Evolutionary conservation across 1,140 invertebrate species (phyloP), one percentile per base, ranked within the genome.

Genomic region (Acromyrmex echinatior): DNA sequence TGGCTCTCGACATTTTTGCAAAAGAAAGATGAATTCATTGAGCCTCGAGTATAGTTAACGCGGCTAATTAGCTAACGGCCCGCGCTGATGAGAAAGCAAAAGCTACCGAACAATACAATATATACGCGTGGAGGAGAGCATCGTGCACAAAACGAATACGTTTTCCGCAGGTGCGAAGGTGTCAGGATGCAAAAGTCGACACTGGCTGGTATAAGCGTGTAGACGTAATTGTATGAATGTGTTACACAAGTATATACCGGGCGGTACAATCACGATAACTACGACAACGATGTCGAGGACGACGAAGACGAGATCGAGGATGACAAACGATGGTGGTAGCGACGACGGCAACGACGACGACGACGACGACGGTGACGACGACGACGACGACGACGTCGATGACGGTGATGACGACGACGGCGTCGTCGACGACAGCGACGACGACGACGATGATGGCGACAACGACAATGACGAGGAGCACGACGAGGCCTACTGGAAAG

Each of bases 401-500:
- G 73, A 63, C 21, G 65, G 45, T 2, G 66, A 49, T 2, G 35
- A 53, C 28, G 63, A 74, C 3, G 28, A 2, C 28, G 31, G 0
- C 35, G 35, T 0, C 35, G 63, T 49, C 6, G 68, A 18, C 5
- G n/a, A 66, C 12, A 4, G 63, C 35, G 60, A 18, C n/a, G 28
- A 74, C 12, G 12, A 16, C 6, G 39, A 78, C 39, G 73, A 63
- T 25, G 74, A 79, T 16, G 65, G 58, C 4, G 66, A 60, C 14
- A 31, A 53, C 28, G 63, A 74, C 7, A 68, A 49, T n/a, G 53
- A 51, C 12, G 45, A 68, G 18, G 80, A 82, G 51, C 9, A 74
- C 39, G 79, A 82, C 49, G 53, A 28, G 78, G 71, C 68, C 71
- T 71, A 80, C 82, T 90, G 87, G 89, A 85, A 93, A 94, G 92